Evolutionary conservation across 2,888 invertebrate genomes (phyloP).

Genomic region (Lycaena phlaeas): DNA sequence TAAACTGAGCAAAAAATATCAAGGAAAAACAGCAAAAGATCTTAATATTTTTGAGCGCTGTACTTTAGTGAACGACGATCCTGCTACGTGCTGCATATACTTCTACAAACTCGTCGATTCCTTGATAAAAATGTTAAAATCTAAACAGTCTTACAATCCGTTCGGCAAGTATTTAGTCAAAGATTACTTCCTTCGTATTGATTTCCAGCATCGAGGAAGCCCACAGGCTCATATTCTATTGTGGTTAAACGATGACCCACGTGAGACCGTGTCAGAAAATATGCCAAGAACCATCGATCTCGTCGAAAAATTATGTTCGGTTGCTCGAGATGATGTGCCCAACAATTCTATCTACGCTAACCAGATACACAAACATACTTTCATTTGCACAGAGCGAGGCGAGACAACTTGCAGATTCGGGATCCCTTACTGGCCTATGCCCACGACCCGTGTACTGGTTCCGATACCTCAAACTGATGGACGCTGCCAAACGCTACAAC

Average conservation of each 20-base stretch:
- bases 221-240: conserved; percentile 40
- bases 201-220: conserved; percentile 41
- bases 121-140: conserved; percentile 26
- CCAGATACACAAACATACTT: conserved; percentile 31
- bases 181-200: conserved; percentile 34
- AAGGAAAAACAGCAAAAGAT: conserved; percentile 22
- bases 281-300: conserved; percentile 30
- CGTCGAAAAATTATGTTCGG: conserved; percentile 30
- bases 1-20: conserved; percentile 27
- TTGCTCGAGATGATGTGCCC: conserved; percentile 25
- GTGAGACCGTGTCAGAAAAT: conserved; percentile 28
- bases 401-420: conserved; percentile 29
- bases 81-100: conserved; percentile 31
- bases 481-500: conserved; percentile 25
- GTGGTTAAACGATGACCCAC: conserved; percentile 38
- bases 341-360: conserved; percentile 26
- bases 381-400: conserved; percentile 29
- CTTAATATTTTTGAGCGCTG: conserved; percentile 23
- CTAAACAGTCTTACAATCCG: conserved; percentile 26
- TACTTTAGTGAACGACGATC: conserved; percentile 25
- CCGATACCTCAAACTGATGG: conserved; percentile 30
- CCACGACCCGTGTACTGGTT: conserved; percentile 27
- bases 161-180: conserved; percentile 28
- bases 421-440: conserved; percentile 32
- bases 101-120: conserved; percentile 29